These are phyloP conservation scores for Myzus persicae DNA, from an alignment of 1,140 invertebrate genomes.

Conservation along the genomic window DNA sequence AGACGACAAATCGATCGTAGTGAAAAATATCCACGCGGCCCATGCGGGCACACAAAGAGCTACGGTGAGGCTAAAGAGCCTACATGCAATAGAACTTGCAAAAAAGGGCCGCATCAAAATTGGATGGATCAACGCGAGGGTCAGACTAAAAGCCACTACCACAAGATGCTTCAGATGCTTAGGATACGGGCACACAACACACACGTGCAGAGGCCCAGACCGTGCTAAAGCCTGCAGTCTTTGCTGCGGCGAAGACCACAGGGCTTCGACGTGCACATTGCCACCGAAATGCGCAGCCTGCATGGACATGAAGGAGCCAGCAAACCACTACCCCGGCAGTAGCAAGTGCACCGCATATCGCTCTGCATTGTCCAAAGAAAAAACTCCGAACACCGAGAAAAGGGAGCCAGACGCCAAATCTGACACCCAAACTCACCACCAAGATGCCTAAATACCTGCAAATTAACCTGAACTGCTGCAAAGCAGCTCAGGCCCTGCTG, in stretches of 20 bases:
- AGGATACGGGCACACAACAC: background rate
- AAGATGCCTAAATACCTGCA: background rate
- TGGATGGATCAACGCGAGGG: background rate
- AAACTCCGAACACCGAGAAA: background rate
- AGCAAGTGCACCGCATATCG: no score
- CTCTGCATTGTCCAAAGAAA: no score
- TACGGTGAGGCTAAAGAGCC: background rate
- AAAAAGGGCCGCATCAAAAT: background rate
- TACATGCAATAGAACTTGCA: background rate
- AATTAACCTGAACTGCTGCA: background rate
- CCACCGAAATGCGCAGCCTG: background rate
- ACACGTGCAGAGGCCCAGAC: background rate
- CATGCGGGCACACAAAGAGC: background rate
- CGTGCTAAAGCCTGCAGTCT: background rate
- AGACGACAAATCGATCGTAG: background rate
- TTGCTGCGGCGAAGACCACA: background rate
- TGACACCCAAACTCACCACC: background rate
- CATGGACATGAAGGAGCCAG: background rate
- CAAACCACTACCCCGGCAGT: background rate
- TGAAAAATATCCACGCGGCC: background rate
- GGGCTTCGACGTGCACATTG: background rate
- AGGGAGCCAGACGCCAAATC: no score
- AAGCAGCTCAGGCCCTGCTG: background rate
- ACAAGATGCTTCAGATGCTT: background rate
- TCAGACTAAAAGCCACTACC: background rate